These are phyloP conservation scores for Chinchilla lanigera DNA, from an alignment of 2,113 vertebrate genomes.

Conservation along the genomic window DNA sequence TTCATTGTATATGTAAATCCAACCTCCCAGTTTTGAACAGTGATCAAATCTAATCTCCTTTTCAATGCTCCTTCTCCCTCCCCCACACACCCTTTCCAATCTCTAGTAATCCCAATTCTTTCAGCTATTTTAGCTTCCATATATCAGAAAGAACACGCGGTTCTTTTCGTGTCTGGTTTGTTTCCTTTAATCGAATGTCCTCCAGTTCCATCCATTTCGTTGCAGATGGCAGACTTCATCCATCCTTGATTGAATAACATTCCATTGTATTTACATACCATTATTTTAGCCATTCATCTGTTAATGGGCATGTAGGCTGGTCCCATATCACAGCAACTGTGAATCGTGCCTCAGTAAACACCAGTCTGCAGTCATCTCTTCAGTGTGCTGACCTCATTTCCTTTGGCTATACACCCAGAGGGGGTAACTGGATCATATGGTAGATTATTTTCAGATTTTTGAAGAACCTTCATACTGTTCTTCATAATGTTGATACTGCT, in stretches of 20 bases:
- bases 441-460: neutral
- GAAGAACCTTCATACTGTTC: neutral
- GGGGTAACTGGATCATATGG: neutral
- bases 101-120: neutral
- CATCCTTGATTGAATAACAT: neutral
- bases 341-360: neutral
- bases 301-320: no score
- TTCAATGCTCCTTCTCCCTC: no score
- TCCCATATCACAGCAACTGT: no score
- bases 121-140: neutral
- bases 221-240: neutral
- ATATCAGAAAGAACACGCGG: neutral
- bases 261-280: neutral
- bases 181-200: neutral
- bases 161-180: neutral
- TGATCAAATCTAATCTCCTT: neutral
- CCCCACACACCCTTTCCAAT: fast-evolving
- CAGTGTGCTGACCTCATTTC: neutral
- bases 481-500: neutral
- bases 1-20: neutral
- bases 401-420: neutral
- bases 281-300: neutral
- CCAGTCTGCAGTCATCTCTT: no score
- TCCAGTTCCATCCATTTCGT: neutral
- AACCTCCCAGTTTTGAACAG: neutral